Evolutionary conservation across 2,888 invertebrate genomes (phyloP).

Genomic region (Yponomeuta plumbellus): DNA sequence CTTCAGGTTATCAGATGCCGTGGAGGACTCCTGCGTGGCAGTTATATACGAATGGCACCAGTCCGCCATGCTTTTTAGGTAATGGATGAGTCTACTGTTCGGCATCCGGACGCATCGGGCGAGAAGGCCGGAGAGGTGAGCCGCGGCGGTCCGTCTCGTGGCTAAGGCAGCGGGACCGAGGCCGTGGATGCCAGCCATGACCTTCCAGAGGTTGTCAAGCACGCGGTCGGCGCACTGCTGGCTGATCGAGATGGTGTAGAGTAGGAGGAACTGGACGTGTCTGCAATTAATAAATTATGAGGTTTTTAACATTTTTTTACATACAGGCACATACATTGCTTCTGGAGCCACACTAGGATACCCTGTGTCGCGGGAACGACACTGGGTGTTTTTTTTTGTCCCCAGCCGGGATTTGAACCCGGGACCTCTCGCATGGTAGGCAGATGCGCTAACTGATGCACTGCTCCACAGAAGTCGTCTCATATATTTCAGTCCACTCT

Average conservation of each 20-base stretch:
- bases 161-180: constrained; percentile 54
- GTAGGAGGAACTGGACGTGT: constrained; percentile 66
- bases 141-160: constrained; percentile 57
- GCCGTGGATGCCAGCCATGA: constrained; percentile 57
- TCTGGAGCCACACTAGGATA: no score
- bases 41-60: constrained; percentile 92
- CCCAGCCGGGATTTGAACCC: no score
- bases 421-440: no score
- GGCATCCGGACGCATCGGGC: constrained; percentile 62
- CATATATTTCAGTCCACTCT: no score
- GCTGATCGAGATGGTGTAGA: constrained; percentile 67
- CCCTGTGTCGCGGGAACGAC: no score
- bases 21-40: constrained; percentile 74
- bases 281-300: no score
- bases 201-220: constrained; percentile 55
- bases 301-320: no score
- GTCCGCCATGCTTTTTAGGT: constrained; percentile 81
- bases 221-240: constrained; percentile 62
- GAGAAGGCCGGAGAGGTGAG: constrained; percentile 61
- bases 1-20: constrained; percentile 57
- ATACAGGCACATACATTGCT: no score
- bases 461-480: no score
- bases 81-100: constrained; percentile 52
- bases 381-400: no score
- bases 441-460: no score